Conservation (phyloP, 2,797 vertebrate species). For the Dallia pectoralis region DNA sequence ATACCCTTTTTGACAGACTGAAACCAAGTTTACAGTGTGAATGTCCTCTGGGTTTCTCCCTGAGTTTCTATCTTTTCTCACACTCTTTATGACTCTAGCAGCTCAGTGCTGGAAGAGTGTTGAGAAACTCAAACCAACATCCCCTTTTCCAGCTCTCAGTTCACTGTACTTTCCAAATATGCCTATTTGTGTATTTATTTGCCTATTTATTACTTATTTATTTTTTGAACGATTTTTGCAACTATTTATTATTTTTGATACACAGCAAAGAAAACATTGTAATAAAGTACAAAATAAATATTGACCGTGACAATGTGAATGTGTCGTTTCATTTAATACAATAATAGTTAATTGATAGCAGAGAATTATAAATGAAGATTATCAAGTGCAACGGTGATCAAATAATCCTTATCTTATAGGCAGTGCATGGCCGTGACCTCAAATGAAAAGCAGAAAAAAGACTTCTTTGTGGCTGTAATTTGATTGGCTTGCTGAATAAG, state of each 20-base stretch:
- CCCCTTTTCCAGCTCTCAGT: constrained; percentile 47
- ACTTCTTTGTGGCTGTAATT: constrained; percentile 45
- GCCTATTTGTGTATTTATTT: constrained; percentile 45
- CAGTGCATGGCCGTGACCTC: constrained; percentile 28
- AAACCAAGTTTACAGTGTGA: constrained; percentile 20
- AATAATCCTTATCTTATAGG: neutral
- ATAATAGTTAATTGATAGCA: constrained; percentile 15
- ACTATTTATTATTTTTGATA: constrained; percentile 32
- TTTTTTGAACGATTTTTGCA: constrained; percentile 43
- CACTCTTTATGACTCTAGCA: constrained; percentile 24
- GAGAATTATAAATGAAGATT: constrained; percentile 9
- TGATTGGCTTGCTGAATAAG: constrained; percentile 49
- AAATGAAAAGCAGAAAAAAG: constrained; percentile 19
- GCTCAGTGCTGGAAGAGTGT: constrained; percentile 23
- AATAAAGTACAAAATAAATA: constrained; percentile 54
- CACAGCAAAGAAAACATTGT: constrained; percentile 42
- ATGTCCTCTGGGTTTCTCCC: constrained; percentile 63
- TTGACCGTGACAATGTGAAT: constrained; percentile 44
- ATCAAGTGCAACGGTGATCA: constrained; percentile 9
- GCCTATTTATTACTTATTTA: constrained; percentile 57
- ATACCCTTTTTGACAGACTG: neutral
- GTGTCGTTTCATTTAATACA: constrained; percentile 47
- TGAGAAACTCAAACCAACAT: constrained; percentile 41
- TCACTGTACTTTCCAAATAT: constrained; percentile 66
- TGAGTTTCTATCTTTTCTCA: constrained; percentile 59